Conservation (phyloP, 2,888 invertebrate species). For the Acleris sparsana region DNA sequence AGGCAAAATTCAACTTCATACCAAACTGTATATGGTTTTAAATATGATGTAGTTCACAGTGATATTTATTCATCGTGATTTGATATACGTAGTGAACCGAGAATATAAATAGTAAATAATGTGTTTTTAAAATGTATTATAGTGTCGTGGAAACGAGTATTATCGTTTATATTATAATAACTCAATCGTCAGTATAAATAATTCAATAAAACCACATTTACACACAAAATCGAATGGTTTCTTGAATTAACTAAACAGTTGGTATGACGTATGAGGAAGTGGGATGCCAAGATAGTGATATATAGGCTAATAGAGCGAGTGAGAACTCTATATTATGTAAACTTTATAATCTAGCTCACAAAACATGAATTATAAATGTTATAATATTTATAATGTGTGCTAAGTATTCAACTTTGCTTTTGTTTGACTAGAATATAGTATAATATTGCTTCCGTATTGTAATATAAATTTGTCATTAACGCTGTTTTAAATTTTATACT, state of each 20-base stretch:
- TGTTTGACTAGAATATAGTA: no score
- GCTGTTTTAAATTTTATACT: no score
- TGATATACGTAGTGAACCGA: conserved; percentile 18
- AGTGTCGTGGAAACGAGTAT: conserved; percentile 3
- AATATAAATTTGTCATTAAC: no score
- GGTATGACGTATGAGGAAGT: not conserved
- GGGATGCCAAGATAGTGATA: conserved; percentile 15
- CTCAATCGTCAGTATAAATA: not conserved
- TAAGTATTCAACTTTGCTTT: no score
- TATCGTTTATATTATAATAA: conserved; percentile 12
- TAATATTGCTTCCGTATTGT: no score
- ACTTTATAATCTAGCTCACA: not conserved
- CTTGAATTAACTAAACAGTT: not conserved
- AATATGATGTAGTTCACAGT: not conserved
- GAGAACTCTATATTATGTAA: not conserved
- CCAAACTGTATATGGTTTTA: not conserved
- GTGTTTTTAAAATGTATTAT: conserved; percentile 22
- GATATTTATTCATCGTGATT: conserved; percentile 17
- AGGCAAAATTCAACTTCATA: not conserved
- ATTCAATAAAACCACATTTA: not conserved
- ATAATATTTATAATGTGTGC: no score
- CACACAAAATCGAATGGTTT: not conserved
- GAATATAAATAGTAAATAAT: conserved; percentile 22
- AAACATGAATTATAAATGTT: no score
- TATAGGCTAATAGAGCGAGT: conserved; percentile 16